These are phyloP conservation scores for Bergia puertoricense DNA, from an alignment of 92 coral and sea anemone genomes.

Conservation along the genomic window DNA sequence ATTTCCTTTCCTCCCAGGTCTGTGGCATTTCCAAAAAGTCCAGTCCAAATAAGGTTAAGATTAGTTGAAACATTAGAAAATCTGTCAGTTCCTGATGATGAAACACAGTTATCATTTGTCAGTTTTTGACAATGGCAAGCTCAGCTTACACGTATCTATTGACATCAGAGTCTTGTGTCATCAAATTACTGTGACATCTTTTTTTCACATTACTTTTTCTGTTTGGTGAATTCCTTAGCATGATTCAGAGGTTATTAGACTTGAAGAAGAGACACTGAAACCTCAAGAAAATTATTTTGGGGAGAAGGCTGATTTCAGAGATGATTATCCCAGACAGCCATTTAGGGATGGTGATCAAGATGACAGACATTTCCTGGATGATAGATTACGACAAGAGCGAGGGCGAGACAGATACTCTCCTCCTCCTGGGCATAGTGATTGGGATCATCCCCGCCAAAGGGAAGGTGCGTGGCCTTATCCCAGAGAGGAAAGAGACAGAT, in stretches of 20 bases:
- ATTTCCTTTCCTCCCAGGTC: too few relatives aligned
- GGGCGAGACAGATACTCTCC: conserved; percentile 21
- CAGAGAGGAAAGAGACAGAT: conserved; percentile 50
- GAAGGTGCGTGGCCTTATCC: conserved; percentile 14
- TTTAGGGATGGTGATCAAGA: conserved; percentile 13
- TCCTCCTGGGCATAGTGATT: conserved; percentile 26
- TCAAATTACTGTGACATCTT: background rate
- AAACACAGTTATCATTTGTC: too few relatives aligned
- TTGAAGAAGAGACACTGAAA: background rate
- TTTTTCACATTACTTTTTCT: background rate
- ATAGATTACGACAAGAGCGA: background rate
- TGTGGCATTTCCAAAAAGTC: too few relatives aligned
- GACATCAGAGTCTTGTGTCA: background rate
- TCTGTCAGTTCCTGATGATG: too few relatives aligned
- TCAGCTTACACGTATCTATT: too few relatives aligned
- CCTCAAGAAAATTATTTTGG: background rate
- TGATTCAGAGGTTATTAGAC: background rate
- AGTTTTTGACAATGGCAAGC: too few relatives aligned
- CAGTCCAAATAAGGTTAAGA: too few relatives aligned
- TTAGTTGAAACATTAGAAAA: too few relatives aligned
- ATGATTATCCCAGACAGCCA: background rate
- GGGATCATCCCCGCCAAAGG: conserved; percentile 11
- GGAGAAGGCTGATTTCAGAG: background rate
- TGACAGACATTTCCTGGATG: background rate
- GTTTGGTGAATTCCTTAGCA: conserved; percentile 7